These are phyloP conservation scores for Eilema sororculum DNA, from an alignment of 2,888 invertebrate species.

Conservation along the genomic window DNA sequence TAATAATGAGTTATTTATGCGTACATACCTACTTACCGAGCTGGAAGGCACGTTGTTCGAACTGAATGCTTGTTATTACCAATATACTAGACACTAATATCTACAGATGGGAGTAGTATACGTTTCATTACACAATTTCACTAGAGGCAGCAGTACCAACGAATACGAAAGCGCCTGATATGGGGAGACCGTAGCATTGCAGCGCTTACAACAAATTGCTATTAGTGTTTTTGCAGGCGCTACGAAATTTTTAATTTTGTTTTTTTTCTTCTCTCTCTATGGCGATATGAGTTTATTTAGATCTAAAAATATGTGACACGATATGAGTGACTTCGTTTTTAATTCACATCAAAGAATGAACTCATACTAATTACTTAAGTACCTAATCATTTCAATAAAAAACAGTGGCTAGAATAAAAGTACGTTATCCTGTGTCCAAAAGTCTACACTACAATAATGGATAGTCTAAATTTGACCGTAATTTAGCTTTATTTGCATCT, in stretches of 20 bases:
- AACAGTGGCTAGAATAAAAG: background rate
- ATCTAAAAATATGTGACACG: no score
- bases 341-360: background rate
- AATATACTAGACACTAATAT: no score
- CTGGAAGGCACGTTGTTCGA: no score
- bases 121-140: conserved; percentile 9
- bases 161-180: conserved; percentile 64
- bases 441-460: no score
- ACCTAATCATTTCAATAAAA: background rate
- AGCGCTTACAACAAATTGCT: conserved; percentile 63
- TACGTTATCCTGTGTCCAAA: no score
- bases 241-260: conserved; percentile 52
- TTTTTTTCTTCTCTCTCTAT: conserved; percentile 20
- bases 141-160: conserved; percentile 16
- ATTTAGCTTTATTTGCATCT: no score
- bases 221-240: conserved; percentile 60
- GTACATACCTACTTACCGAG: no score
- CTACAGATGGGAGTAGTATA: background rate
- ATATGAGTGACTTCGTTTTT: background rate
- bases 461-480: no score
- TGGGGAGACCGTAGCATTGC: conserved; percentile 47
- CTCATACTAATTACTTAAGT: no score
- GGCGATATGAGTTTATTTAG: background rate
- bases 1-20: no score
- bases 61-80: no score